Percentiles rank a stretch among this genome's conserved stretches.
Evolutionary conservation across 2,113 vertebrate species (phyloP).

Genomic region (Sigmodon hispidus): DNA sequence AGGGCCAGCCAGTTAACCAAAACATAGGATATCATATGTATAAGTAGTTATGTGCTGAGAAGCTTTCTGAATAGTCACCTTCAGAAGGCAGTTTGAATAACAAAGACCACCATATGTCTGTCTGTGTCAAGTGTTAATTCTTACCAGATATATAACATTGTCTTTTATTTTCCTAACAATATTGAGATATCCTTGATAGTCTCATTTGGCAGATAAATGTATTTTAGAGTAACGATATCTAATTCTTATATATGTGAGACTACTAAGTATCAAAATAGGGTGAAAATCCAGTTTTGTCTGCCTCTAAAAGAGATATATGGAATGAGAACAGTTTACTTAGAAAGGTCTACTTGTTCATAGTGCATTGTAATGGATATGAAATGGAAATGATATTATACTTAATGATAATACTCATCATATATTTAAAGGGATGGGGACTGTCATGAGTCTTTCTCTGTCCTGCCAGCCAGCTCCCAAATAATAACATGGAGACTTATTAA

Average conservation of each 20-base stretch:
- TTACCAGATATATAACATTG: background rate
- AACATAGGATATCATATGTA: background rate
- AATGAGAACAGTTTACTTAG: background rate
- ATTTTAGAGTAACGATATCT: background rate
- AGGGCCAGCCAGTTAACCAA: background rate
- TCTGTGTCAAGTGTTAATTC: background rate
- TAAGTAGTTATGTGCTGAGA: background rate
- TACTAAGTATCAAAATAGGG: background rate
- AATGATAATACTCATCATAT: background rate
- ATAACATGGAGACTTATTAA: background rate
- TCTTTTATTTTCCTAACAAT: background rate
- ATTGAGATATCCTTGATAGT: slow-evolving; percentile 23
- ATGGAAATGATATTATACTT: background rate
- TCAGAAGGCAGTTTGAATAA: background rate
- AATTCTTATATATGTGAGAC: background rate
- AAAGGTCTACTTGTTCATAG: background rate
- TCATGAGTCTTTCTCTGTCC: background rate
- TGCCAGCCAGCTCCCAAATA: background rate
- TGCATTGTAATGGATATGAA: background rate
- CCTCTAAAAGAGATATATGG: background rate
- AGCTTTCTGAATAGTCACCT: background rate
- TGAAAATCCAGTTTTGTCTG: background rate
- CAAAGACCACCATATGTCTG: background rate
- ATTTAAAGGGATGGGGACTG: background rate
- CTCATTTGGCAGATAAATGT: slow-evolving; percentile 16